phyloP scores from a whole-genome alignment of 2,888 invertebrate species.

The Melieria omissa region DNA sequence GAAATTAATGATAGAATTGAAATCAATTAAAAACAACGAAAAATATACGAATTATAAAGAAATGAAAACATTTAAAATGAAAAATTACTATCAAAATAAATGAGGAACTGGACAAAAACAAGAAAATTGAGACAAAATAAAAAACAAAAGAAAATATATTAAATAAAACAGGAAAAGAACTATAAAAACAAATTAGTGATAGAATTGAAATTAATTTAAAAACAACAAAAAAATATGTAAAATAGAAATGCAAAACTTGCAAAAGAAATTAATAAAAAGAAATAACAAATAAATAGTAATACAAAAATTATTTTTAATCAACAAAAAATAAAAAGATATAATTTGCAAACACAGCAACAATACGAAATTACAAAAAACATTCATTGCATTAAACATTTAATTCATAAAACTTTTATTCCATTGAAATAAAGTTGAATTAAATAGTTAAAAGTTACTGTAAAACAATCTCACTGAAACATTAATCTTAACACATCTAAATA shows the following conservation, averaged over 20 bases:
- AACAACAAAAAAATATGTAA: not conserved
- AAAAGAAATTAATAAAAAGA: not conserved
- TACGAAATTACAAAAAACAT: slow-evolving; percentile 10
- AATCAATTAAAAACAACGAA: not conserved
- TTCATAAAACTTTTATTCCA: slow-evolving; percentile 25
- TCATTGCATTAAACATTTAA: slow-evolving; percentile 41
- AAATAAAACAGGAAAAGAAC: not conserved
- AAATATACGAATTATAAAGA: not conserved
- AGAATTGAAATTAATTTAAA: not conserved
- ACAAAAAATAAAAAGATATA: not conserved
- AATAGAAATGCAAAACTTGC: not conserved
- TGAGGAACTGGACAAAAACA: not conserved
- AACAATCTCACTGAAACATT: too few relatives aligned
- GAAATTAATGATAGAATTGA: not conserved
- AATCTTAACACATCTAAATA: too few relatives aligned
- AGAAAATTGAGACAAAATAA: not conserved
- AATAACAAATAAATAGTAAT: not conserved
- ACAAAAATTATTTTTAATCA: too few relatives aligned
- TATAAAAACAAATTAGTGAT: not conserved
- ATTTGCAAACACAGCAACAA: not conserved
- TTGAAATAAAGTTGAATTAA: slow-evolving; percentile 11
- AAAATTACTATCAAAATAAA: slow-evolving; percentile 1
- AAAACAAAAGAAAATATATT: not conserved
- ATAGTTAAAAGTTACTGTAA: not conserved
- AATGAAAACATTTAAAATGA: too few relatives aligned